Percentiles rank a stretch among this genome's conserved stretches.
phyloP scores from a whole-genome alignment of 2,113 vertebrate species.

The Carettochelys insculpta region DNA sequence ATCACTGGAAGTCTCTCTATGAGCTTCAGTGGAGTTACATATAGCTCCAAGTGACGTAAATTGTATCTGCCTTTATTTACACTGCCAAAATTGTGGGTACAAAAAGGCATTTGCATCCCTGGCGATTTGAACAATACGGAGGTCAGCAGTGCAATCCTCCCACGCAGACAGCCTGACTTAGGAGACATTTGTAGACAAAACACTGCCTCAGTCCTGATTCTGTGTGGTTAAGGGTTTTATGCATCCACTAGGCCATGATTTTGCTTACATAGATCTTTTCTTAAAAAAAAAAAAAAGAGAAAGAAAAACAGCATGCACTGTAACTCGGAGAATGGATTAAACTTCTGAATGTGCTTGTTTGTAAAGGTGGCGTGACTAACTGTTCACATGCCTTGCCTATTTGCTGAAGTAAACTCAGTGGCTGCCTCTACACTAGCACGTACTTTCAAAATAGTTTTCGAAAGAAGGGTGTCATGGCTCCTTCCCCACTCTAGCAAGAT shows the following conservation, averaged over 20 bases:
- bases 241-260: not conserved
- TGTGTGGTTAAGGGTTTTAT: not conserved
- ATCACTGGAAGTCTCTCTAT: not conserved
- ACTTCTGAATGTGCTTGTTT: not conserved
- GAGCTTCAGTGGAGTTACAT: not conserved
- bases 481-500: no score
- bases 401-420: not conserved
- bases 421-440: no score
- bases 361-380: not conserved
- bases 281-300: no score
- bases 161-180: not conserved
- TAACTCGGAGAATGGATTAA: not conserved
- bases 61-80: not conserved
- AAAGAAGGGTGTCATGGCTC: no score
- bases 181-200: not conserved
- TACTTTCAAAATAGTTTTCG: no score
- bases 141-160: not conserved
- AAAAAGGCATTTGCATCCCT: not conserved
- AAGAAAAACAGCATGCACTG: not conserved
- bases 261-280: not conserved
- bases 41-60: not conserved
- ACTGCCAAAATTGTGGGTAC: not conserved
- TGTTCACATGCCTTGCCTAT: not conserved
- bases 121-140: not conserved
- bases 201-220: not conserved